A percentile compares a stretch with the other conserved stretches of the same genome.
These are phyloP conservation scores for Heterohyrax brucei DNA, from an alignment of 2,797 vertebrate genomes.

Conservation along the genomic window DNA sequence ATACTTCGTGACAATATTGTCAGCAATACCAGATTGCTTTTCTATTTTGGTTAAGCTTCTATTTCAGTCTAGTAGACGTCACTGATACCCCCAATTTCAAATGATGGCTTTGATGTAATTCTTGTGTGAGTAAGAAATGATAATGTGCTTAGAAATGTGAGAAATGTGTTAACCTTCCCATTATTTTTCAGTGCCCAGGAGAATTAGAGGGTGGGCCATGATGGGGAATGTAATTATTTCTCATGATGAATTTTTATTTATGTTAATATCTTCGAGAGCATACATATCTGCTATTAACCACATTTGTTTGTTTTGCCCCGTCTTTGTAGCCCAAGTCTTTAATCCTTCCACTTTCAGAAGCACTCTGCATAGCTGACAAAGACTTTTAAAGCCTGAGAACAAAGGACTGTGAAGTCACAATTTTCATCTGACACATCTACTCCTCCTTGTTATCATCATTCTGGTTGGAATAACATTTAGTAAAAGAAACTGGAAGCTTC, in stretches of 20 bases:
- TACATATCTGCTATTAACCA: slow-evolving; percentile 63
- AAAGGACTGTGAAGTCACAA: slow-evolving; percentile 35
- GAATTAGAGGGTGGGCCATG: slow-evolving; percentile 78
- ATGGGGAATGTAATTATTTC: slow-evolving; percentile 78
- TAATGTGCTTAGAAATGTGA: slow-evolving; percentile 84
- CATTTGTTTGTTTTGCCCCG: neutral
- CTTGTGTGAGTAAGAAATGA: slow-evolving; percentile 86
- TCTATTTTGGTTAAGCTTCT: slow-evolving; percentile 84
- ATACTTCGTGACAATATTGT: slow-evolving; percentile 83
- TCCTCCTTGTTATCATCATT: neutral
- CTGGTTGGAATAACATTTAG: neutral
- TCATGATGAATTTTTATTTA: slow-evolving; percentile 82
- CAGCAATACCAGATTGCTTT: slow-evolving; percentile 83
- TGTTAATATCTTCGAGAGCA: slow-evolving; percentile 80
- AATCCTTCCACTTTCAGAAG: slow-evolving; percentile 47
- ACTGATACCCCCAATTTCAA: slow-evolving; percentile 82
- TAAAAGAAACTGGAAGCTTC: neutral
- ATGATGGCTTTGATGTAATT: slow-evolving; percentile 77
- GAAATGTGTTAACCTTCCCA: slow-evolving; percentile 84
- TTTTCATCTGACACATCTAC: neutral
- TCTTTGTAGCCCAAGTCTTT: slow-evolving; percentile 43
- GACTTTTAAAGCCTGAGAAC: slow-evolving; percentile 21
- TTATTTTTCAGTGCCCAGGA: slow-evolving; percentile 78
- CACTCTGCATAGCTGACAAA: slow-evolving; percentile 20
- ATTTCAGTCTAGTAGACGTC: slow-evolving; percentile 68